Evolutionary conservation across 2,888 invertebrate genomes (phyloP).

Genomic region (Cephus spinipes): DNA sequence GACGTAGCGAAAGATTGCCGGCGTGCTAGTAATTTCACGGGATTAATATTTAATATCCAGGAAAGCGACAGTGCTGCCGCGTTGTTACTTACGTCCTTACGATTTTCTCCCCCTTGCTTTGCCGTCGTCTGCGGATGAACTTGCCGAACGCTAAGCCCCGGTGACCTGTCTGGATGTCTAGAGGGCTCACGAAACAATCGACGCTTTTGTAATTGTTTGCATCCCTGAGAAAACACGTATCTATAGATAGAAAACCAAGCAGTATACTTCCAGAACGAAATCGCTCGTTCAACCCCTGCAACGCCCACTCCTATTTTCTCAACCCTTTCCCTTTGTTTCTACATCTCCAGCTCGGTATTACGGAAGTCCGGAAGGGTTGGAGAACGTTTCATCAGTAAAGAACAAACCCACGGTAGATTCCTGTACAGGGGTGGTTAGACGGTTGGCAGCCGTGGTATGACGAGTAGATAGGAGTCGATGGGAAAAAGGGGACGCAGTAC

Average conservation of each 20-base stretch:
- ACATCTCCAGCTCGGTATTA: neutral
- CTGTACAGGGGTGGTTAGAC: neutral
- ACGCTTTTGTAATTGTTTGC: neutral
- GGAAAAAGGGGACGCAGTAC: neutral
- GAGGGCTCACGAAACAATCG: neutral
- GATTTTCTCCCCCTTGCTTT: conserved; percentile 4
- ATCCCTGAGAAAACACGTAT: neutral
- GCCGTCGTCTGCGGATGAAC: conserved; percentile 6
- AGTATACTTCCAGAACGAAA: neutral
- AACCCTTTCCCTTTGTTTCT: neutral
- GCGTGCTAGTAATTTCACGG: conserved; percentile 61
- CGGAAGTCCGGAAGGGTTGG: neutral
- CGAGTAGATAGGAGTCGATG: neutral
- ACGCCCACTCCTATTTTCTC: neutral
- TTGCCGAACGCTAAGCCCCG: neutral
- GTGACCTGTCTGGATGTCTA: neutral
- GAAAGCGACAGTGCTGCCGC: conserved; percentile 33
- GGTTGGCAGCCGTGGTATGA: neutral
- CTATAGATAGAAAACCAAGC: neutral
- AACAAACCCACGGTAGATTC: neutral
- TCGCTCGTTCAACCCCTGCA: neutral
- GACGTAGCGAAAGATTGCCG: conserved; percentile 41
- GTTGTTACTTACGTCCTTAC: conserved; percentile 14
- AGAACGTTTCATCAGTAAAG: neutral
- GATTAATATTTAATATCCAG: conserved; percentile 65